These are phyloP conservation scores for Agonum fuliginosum DNA, from an alignment of 2,888 invertebrate genomes.

Conservation along the genomic window DNA sequence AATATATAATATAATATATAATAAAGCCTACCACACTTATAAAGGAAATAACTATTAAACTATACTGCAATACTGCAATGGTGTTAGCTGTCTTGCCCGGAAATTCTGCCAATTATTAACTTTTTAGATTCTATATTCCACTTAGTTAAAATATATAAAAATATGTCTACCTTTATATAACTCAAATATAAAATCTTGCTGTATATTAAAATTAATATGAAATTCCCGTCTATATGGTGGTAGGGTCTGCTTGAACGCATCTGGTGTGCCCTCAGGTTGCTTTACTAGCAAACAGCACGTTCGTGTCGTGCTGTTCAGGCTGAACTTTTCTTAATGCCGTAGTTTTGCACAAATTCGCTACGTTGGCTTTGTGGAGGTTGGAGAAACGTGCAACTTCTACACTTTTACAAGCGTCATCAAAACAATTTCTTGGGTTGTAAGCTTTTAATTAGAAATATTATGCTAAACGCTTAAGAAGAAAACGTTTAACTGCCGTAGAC, in stretches of 20 bases:
- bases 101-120: no score
- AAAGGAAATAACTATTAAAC: no score
- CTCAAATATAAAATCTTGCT: no score
- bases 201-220: neutral
- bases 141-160: no score
- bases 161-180: no score
- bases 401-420: neutral
- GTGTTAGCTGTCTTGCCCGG: no score
- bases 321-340: neutral
- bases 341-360: slow-evolving; percentile 1
- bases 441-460: neutral
- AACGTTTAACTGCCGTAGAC: no score
- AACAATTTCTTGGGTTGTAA: neutral
- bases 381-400: neutral
- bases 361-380: neutral
- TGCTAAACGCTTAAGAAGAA: no score
- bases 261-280: neutral
- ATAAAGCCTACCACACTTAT: no score
- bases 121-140: no score
- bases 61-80: no score
- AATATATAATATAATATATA: no score
- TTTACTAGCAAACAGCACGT: slow-evolving; percentile 1
- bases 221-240: neutral
- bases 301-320: neutral
- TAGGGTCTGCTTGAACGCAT: neutral